Evolutionary conservation across 2,113 vertebrate species (phyloP).

Genomic region (Podarcis cretensis): DNA sequence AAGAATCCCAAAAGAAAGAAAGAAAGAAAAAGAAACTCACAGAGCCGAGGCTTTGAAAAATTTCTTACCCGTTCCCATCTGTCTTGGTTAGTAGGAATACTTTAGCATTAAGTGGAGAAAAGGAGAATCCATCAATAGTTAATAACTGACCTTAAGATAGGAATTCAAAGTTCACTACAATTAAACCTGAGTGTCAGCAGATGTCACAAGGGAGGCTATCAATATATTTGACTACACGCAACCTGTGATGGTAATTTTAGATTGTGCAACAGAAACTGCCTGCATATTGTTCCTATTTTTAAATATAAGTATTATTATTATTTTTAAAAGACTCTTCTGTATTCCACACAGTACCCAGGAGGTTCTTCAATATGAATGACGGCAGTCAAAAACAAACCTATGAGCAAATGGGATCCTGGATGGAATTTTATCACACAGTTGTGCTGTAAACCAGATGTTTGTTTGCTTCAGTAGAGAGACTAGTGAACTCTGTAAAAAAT

Average conservation of each 20-base stretch:
- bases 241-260: constrained; percentile 70
- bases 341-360: constrained; percentile 63
- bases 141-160: constrained; percentile 86
- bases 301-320: constrained; percentile 49
- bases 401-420: constrained; percentile 64
- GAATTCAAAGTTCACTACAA: constrained; percentile 84
- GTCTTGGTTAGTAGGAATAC: constrained; percentile 83
- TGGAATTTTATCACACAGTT: constrained; percentile 66
- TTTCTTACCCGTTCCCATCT: constrained; percentile 70
- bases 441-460: constrained; percentile 71
- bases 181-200: constrained; percentile 80
- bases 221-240: constrained; percentile 76
- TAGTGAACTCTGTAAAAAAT: background rate
- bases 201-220: constrained; percentile 78
- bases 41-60: constrained; percentile 73
- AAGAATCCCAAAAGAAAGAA: constrained; percentile 61
- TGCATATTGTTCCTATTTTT: constrained; percentile 57
- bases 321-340: constrained; percentile 40
- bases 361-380: constrained; percentile 60
- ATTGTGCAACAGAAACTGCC: constrained; percentile 59
- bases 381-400: constrained; percentile 50
- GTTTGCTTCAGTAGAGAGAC: constrained; percentile 48
- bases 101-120: constrained; percentile 83
- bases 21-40: constrained; percentile 69
- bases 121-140: constrained; percentile 84